These are phyloP conservation scores for Drosophila kanekoi DNA, from an alignment of 2,888 invertebrate genomes.

Conservation along the genomic window DNA sequence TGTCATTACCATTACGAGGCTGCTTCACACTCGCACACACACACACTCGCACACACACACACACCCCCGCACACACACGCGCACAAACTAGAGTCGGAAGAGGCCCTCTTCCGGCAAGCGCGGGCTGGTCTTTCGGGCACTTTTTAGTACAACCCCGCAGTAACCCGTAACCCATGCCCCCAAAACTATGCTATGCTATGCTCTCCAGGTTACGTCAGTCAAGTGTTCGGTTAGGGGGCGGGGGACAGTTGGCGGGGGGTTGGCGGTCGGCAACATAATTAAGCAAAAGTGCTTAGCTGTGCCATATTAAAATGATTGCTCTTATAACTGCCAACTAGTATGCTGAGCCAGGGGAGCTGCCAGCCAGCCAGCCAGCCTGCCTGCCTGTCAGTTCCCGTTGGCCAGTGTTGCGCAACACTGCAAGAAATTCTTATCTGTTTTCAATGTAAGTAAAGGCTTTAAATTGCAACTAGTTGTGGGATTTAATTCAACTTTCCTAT, in stretches of 20 bases:
- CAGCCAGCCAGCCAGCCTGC: background rate
- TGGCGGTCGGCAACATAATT: slow-evolving; percentile 67
- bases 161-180: background rate
- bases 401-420: background rate
- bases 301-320: slow-evolving; percentile 78
- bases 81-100: slow-evolving; percentile 41
- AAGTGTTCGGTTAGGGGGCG: slow-evolving; percentile 22
- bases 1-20: slow-evolving; percentile 71
- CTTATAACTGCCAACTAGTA: slow-evolving; percentile 74
- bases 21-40: slow-evolving; percentile 24
- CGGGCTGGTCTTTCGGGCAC: slow-evolving; percentile 42
- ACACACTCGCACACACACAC: background rate
- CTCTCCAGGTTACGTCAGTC: slow-evolving; percentile 69
- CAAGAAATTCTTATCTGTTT: background rate
- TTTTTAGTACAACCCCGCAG: slow-evolving; percentile 41
- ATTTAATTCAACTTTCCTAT: background rate
- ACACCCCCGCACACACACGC: background rate
- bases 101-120: slow-evolving; percentile 32
- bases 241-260: background rate
- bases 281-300: slow-evolving; percentile 78
- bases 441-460: too few relatives aligned
- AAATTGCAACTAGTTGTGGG: background rate
- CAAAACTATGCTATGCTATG: background rate
- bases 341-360: slow-evolving; percentile 16
- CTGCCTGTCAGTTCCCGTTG: slow-evolving; percentile 2